A percentile compares a stretch with the other conserved stretches of the same genome.
Evolutionary conservation across 2,113 vertebrate species (phyloP).

Genomic region (Syngnathus scovelli): DNA sequence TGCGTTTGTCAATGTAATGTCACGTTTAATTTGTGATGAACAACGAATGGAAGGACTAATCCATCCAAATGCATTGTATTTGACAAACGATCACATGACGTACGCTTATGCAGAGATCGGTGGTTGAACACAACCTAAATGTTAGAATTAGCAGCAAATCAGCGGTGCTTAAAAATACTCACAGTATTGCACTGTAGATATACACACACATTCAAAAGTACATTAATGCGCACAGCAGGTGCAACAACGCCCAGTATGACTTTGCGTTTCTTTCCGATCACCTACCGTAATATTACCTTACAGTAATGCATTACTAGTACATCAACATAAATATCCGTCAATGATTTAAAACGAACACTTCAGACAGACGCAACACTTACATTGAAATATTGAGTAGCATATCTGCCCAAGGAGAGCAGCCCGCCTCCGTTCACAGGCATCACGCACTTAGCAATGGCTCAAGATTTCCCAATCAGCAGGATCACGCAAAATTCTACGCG

Average conservation of each 20-base stretch:
- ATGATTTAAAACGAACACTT: too few relatives aligned
- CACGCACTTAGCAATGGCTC: conserved; percentile 54
- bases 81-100: neutral
- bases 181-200: too few relatives aligned
- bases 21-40: neutral
- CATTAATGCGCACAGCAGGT: conserved; percentile 5
- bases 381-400: conserved; percentile 42
- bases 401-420: conserved; percentile 54
- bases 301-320: neutral
- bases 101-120: neutral
- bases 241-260: neutral
- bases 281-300: neutral
- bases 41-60: neutral
- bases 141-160: neutral
- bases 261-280: neutral
- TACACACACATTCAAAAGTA: neutral
- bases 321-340: neutral
- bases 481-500: neutral
- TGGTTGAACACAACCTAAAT: neutral
- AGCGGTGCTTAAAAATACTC: neutral
- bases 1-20: neutral
- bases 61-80: neutral
- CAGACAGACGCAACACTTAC: conserved; percentile 39
- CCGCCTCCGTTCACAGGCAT: conserved; percentile 66
- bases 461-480: conserved; percentile 3